phyloP scores from a whole-genome alignment of 2,888 invertebrate genomes.

The Drosophila demipolita region DNA sequence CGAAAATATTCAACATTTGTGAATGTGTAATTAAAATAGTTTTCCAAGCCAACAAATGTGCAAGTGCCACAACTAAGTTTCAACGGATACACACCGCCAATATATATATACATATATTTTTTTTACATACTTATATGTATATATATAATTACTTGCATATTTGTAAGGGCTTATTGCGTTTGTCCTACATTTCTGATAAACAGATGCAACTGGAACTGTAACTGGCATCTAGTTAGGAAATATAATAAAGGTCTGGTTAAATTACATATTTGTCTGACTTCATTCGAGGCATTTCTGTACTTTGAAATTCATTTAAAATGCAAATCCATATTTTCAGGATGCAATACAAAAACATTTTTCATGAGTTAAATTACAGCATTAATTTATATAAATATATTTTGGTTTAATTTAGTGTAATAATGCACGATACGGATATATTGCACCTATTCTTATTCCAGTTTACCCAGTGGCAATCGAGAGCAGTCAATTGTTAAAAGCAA shows the following conservation, averaged over 20 bases:
- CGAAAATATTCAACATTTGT: constrained; percentile 77
- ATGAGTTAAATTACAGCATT: not conserved
- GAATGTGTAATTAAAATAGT: constrained; percentile 83
- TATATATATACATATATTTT: not conserved
- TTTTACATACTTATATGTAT: not conserved
- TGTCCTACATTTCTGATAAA: not conserved
- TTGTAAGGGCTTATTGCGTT: not conserved
- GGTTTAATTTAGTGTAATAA: not conserved
- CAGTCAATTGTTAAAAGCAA: constrained; percentile 14
- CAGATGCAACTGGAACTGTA: constrained; percentile 2
- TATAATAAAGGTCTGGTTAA: not conserved
- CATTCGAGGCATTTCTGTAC: not conserved
- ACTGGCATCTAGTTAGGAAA: constrained; percentile 18
- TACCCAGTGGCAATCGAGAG: not conserved
- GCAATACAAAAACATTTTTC: not conserved
- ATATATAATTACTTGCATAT: not conserved
- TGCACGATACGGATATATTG: constrained; percentile 1
- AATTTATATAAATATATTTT: not conserved
- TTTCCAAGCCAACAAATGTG: constrained; percentile 61
- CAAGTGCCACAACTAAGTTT: constrained; percentile 16
- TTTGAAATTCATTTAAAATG: not conserved
- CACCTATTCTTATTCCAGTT: not conserved
- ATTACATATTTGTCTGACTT: not conserved
- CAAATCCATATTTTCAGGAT: not conserved
- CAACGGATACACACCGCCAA: constrained; percentile 6